Evolutionary conservation across 2,797 vertebrate species (phyloP).

Genomic region (Liasis olivaceus): DNA sequence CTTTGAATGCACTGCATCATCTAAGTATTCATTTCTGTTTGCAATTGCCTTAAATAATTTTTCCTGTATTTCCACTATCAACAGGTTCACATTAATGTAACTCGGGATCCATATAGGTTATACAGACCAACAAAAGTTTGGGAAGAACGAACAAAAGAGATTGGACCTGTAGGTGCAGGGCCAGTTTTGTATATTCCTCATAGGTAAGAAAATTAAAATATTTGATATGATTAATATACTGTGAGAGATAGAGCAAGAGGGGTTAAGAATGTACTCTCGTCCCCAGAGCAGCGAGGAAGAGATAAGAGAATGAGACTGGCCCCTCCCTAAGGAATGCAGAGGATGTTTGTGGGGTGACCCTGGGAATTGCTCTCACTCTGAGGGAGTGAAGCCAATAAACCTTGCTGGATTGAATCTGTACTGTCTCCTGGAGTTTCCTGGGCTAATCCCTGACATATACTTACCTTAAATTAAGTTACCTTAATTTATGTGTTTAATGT

Average conservation of each 20-base stretch:
- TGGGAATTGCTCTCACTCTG: too few species aligned
- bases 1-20: neutral
- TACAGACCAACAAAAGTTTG: slow-evolving; percentile 80
- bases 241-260: too few species aligned
- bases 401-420: too few species aligned
- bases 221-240: neutral
- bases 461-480: neutral
- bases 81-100: slow-evolving; percentile 79
- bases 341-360: too few species aligned
- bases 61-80: slow-evolving; percentile 1
- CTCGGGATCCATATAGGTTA: slow-evolving; percentile 76
- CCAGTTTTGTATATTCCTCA: slow-evolving; percentile 73
- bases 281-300: too few species aligned
- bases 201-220: slow-evolving; percentile 68
- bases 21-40: neutral
- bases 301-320: too few species aligned
- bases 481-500: neutral
- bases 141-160: slow-evolving; percentile 77
- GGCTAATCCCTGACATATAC: too few species aligned
- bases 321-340: too few species aligned
- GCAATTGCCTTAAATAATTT: neutral
- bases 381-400: too few species aligned
- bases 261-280: too few species aligned
- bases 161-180: slow-evolving; percentile 68
- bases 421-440: too few species aligned